Evolutionary conservation across 2,797 vertebrate species (phyloP), one percentile per base, ranked within the genome.

Genomic region (Macropodus opercularis): DNA sequence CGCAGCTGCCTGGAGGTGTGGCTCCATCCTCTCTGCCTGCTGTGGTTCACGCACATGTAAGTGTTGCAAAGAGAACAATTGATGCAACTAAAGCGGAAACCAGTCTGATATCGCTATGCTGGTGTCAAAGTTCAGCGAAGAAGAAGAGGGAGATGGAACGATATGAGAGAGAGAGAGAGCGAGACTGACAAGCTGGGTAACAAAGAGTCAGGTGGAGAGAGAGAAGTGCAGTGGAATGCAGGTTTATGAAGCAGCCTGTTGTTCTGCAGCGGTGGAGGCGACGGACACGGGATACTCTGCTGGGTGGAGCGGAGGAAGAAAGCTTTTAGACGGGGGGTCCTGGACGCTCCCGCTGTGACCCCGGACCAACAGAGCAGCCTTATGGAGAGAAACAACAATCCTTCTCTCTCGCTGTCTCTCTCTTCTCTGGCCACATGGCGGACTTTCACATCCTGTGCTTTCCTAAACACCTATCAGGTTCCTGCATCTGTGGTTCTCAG

Each of bases 381-480:
- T 78, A 75, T 60, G 9, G 24, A 40, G 43, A 59, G 39, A 46
- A 75, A 67, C 49, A 75, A 72, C 69, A 70, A 65, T 63, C 74
- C 47, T 46, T 49, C 35, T 60, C 65, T 67, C 22, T 68, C 40
- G 41, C 51, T 41, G 62, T 71, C 48, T 57, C 54, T 57, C 31
- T 27, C 57, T 38, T 43, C 69, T 54, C 51, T 63, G 48, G 61
- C 73, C 55, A 47, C 57, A 51, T 31, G 31, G 23, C 29, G 3
- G 3, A 18, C 58, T 62, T 35, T 66, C 61, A 50, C 23, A 6
- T 62, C 56, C 72, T 49, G 63, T 29, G 3, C 58, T 70, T 69
- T 75, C 61, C 77, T 67, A 78, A 72, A 73, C 48, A 57, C 50
- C 43, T 51, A 63, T 87, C 74, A 9, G 60, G 71, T 87, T 85